These are phyloP conservation scores for Myrmecobius fasciatus DNA, from an alignment of 2,113 vertebrate species.

Conservation along the genomic window DNA sequence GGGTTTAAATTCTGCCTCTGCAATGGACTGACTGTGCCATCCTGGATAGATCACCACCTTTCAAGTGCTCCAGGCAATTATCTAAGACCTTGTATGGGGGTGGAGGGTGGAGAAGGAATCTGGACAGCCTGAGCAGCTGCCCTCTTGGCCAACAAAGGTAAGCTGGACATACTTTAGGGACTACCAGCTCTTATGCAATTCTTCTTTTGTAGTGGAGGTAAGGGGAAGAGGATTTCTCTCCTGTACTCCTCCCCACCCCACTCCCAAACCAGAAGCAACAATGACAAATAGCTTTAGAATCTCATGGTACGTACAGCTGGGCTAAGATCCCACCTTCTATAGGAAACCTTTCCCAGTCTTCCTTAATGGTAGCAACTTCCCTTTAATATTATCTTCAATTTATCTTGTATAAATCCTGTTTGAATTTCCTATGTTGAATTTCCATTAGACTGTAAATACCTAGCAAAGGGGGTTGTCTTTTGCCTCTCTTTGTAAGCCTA, in stretches of 20 bases:
- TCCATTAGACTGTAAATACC: no score
- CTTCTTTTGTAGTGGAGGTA: neutral
- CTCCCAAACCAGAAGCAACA: neutral
- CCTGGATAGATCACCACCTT: neutral
- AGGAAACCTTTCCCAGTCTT: neutral
- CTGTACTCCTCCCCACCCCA: neutral
- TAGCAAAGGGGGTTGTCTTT: no score
- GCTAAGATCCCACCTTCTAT: neutral
- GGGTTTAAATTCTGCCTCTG: neutral
- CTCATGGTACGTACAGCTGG: neutral
- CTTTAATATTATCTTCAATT: no score
- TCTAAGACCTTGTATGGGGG: neutral
- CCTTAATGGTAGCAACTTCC: no score
- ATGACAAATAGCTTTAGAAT: neutral
- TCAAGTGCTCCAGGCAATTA: neutral
- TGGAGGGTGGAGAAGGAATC: neutral
- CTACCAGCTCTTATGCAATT: neutral
- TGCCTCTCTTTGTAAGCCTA: no score
- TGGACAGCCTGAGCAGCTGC: neutral
- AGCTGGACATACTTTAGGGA: neutral
- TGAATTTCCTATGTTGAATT: no score
- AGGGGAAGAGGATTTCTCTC: neutral
- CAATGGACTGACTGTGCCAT: neutral
- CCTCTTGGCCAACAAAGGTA: neutral
- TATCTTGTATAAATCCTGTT: no score